Percentiles rank a stretch among this genome's conserved stretches.
Conservation (phyloP, 2,113 vertebrate species). For the Lethenteron reissneri region DNA sequence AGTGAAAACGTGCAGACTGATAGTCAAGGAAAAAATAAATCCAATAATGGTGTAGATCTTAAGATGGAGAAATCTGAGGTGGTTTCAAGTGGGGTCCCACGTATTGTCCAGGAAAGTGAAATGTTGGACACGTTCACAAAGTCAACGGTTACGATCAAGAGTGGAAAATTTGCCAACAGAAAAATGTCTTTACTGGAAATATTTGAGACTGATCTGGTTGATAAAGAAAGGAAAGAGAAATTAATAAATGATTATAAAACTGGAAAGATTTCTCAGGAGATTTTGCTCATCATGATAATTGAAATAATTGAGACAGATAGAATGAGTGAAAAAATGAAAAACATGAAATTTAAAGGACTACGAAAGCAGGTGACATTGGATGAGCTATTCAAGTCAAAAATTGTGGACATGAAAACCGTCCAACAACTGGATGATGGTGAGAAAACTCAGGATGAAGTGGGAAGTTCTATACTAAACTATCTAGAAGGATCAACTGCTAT, state of each 20-base stretch:
- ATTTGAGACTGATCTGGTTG: constrained; percentile 70
- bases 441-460: constrained; percentile 58
- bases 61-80: too few relatives aligned
- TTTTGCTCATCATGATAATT: constrained; percentile 90
- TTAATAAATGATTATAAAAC: constrained; percentile 66
- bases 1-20: too few relatives aligned
- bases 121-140: constrained; percentile 15
- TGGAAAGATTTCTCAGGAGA: constrained; percentile 62
- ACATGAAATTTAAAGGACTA: constrained; percentile 57
- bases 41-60: constrained; percentile 33
- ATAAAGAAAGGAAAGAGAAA: constrained; percentile 40
- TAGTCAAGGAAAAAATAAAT: constrained; percentile 29
- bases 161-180: constrained; percentile 33
- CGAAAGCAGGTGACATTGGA: constrained; percentile 74
- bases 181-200: constrained; percentile 73
- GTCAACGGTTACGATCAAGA: constrained; percentile 53
- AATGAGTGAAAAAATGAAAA: constrained; percentile 25
- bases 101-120: too few relatives aligned
- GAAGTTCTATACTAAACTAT: constrained; percentile 43
- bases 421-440: constrained; percentile 50
- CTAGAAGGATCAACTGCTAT: constrained; percentile 82
- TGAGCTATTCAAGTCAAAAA: constrained; percentile 51
- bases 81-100: too few relatives aligned
- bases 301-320: constrained; percentile 80
- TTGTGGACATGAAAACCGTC: constrained; percentile 55